These are phyloP conservation scores for Myocastor coypus DNA, from an alignment of 2,113 vertebrate genomes.

Conservation along the genomic window DNA sequence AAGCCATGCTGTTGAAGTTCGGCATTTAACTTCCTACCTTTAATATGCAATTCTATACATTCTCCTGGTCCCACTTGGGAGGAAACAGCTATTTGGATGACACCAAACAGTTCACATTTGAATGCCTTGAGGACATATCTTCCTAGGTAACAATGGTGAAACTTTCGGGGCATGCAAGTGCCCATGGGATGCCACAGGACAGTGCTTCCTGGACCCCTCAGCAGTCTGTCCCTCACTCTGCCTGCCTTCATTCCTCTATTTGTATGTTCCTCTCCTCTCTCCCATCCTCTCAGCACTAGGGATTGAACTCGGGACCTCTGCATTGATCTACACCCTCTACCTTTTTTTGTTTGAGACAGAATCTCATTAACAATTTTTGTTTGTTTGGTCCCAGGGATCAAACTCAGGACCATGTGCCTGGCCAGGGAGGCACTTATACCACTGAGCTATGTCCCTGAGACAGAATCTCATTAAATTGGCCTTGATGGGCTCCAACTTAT, in stretches of 20 bases:
- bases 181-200: neutral
- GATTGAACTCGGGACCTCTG: too few species aligned
- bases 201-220: neutral
- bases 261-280: neutral
- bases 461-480: neutral
- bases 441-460: neutral
- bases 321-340: too few species aligned
- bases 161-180: neutral
- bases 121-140: neutral
- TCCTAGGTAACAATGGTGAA: neutral
- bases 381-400: neutral
- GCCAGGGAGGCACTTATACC: too few species aligned
- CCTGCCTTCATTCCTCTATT: neutral
- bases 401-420: neutral
- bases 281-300: neutral
- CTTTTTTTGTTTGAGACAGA: too few species aligned
- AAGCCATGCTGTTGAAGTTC: neutral
- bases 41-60: neutral
- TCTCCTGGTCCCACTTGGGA: too few species aligned
- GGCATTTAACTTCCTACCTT: neutral
- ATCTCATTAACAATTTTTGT: neutral
- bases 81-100: neutral
- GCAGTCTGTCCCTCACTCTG: neutral
- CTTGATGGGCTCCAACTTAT: neutral
- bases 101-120: neutral